Base-by-base conservation (phyloP, 2,113 vertebrate genomes). In the Anhinga anhinga region DNA sequence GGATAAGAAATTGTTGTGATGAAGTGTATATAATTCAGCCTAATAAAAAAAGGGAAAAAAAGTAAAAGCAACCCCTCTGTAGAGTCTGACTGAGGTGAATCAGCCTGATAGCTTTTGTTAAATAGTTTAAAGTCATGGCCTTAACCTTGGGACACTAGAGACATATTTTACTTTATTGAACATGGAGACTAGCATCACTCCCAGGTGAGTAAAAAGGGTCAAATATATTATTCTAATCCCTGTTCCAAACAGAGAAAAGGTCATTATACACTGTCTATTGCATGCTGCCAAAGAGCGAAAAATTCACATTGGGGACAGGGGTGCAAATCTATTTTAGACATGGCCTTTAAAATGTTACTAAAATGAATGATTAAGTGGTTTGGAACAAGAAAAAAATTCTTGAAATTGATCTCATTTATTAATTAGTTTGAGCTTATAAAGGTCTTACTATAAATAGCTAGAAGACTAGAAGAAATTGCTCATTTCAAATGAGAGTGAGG, bases 141-240 rank as follows among this genome's bases (percentile, higher is more conserved):
- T 98, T 98, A 98, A 98, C 98, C 98, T 98, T 98, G 97, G 95
- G 96, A 98, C 97, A 97, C 97, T 85, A 84, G 97, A 98, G 97
- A 98, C 97, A 97, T 98, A 98, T 98, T 98, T 98, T 98, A 98
- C 96, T 98, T 98, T 98, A 98, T 98, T 98, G 98, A 98, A 98
- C 98, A 98, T 82, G 92, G 96, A 98, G 97, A 98, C 97, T 97
- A 98, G 95, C 98, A 96, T 98, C 97, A 96, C 98, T 98, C 98
- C 97, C 98, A 98, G 97, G 97, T 98, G 98, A 98, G 96, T 98
- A 97, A 96, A 96, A 98, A 98, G 98, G 98, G 98, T 98, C 98
- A 98, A 98, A 98, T 98, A 98, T 98, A 98, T 98, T 98, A 98
- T 98, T 98, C 98, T 98, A 98, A 98, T 98, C 98, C 98, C 98